Evolutionary conservation across 1,140 invertebrate species (phyloP), one percentile per base, ranked within the genome.

Genomic region (Thalassaphorura encarpata): DNA sequence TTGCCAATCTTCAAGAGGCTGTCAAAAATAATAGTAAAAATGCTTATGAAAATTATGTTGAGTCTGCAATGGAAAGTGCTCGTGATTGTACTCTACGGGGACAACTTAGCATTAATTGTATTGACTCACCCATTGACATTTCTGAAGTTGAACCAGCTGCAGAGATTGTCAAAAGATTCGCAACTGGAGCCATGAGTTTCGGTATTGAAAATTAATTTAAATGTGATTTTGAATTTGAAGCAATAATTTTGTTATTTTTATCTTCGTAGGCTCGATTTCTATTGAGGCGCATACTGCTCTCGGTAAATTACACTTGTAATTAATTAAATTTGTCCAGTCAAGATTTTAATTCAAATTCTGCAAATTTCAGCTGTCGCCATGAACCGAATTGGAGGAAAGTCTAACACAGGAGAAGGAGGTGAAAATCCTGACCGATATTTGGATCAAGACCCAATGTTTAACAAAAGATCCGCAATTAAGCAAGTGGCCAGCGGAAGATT

Each of bases 401-500:
- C 91, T 46, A 98, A 98, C 71, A 97, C 94, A 1, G 94, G 94
- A 18, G 94, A 97, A 74, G 94, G 93, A 54, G 83, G 82, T 64
- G 61, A 92, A 79, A 89, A 87, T 76, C 83, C 83, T 13, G 91
- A 83, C 70, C 82, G 81, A 64, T 98, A 92, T 74, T 71, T 87
- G 33, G 58, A 64, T 42, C 79, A 89, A 72, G 88, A 94, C 69
- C 81, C 84, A 0, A 71, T 84, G 69, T 76, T 85, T 74, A 78
- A 88, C 77, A 81, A 75, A 66, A 75, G 86, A 1, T 89, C 86
- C 3, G 80, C 86, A 1, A 90, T 89, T 59, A 89, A 89, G 65
- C 84, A 95, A 79, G 91, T 99, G 29, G 96, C 96, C 5, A 96
- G 91, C 33, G 96, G 95, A 19, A 78, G 96, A 48, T 99, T 99